Percentiles rank a stretch among this genome's conserved stretches.
Conservation (phyloP, 1,140 invertebrate species). For the Psilanteris sp. region DNA sequence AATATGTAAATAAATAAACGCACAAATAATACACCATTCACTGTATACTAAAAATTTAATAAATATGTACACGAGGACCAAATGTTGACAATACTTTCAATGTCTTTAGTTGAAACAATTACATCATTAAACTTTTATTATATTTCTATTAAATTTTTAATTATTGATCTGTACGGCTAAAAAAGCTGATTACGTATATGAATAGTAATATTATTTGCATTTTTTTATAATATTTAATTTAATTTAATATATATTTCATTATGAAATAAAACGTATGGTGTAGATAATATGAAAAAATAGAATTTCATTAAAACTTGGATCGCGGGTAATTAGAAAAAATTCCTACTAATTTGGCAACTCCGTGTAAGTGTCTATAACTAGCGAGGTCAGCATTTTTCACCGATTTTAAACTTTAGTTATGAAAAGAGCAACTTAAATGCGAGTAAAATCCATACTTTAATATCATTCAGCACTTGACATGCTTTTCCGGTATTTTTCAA, state of each 20-base stretch:
- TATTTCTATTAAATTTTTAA: too few relatives aligned
- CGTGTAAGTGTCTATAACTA: constrained; percentile 10
- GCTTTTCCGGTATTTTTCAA: constrained; percentile 21
- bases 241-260: neutral
- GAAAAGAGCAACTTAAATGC: constrained; percentile 40
- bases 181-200: too few relatives aligned
- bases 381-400: constrained; percentile 16
- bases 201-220: too few relatives aligned
- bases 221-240: too few relatives aligned
- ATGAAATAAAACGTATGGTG: neutral
- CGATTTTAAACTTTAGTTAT: constrained; percentile 21
- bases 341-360: constrained; percentile 21
- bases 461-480: constrained; percentile 27
- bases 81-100: too few relatives aligned
- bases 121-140: too few relatives aligned
- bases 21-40: too few relatives aligned
- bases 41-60: too few relatives aligned
- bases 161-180: too few relatives aligned
- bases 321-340: constrained; percentile 9
- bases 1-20: too few relatives aligned
- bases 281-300: constrained; percentile 3
- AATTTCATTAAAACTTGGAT: constrained; percentile 16
- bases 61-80: too few relatives aligned
- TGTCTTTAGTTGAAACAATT: too few relatives aligned
- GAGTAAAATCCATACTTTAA: constrained; percentile 37